Base-by-base conservation (phyloP, 1,140 invertebrate species). In the Drusus annulatus region DNA sequence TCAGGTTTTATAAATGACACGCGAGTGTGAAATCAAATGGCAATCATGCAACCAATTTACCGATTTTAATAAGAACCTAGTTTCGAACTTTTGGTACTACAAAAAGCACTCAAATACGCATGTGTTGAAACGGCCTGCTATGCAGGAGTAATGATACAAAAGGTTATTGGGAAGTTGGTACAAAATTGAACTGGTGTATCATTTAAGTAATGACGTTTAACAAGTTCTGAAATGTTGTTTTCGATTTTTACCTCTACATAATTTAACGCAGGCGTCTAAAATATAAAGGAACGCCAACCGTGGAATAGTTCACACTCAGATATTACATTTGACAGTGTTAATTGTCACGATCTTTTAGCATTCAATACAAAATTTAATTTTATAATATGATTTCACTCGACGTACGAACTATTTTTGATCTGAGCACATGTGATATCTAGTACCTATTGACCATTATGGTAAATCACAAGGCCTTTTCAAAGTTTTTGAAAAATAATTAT, bases 21-120 rank as follows among this genome's bases (percentile, higher is more conserved):
- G 69, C 69, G 69, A 74, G 69, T 74, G 69, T 74, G 52, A 74
- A 28, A 28, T 56, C 25, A 54, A 74, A 74, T 56, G 21, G 51
- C 50, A 17, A 74, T 52, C 69, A 54, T 52, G 51, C 69, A 56
- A 56, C n/a, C 69, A 74, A 54, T 74, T 25, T 16, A 21, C 69
- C 8, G 25, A 56, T 25, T n/a, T 23, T 74, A 74, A 74, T 74
- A 74, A 56, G 69, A 74, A 56, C 23, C 69, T 74, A 52, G 69
- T 74, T 74, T 74, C 17, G 21, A 65, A 65, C 23, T 65, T 65
- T 65, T 28, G 25, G 17, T 28, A 25, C 28, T 36, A 21, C 28
- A 25, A 65, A 65, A 65, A 65, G 21, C 62, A 65, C 62, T 65
- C 16, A 65, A 60, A 6, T 45, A 10, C 36, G 36, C 5, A n/a